Conservation (phyloP, 2,888 invertebrate species). For the Platycnemis pennipes region DNA sequence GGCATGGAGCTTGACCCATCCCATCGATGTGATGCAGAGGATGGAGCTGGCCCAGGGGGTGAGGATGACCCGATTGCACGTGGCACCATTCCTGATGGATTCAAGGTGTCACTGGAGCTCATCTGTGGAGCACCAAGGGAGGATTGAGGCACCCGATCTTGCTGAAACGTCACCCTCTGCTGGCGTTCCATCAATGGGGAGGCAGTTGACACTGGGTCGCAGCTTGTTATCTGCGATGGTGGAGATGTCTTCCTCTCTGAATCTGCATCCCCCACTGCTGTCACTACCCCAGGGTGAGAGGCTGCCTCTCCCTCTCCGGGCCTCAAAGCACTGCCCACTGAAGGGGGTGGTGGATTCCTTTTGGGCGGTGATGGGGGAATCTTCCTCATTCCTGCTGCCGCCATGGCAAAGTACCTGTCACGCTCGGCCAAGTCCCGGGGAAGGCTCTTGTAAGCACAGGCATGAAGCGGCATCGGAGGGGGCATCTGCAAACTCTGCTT, state of each 20-base stretch:
- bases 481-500: conserved; percentile 64
- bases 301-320: conserved; percentile 58
- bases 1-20: conserved; percentile 55
- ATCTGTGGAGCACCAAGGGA: not conserved
- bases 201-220: conserved; percentile 48
- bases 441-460: conserved; percentile 80
- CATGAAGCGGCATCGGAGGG: conserved; percentile 63
- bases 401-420: conserved; percentile 76
- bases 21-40: conserved; percentile 56
- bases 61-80: conserved; percentile 61
- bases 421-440: conserved; percentile 80
- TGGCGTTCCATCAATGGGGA: conserved; percentile 52
- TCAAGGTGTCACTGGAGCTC: conserved; percentile 42
- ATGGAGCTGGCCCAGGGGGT: conserved; percentile 76
- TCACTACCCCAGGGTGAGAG: conserved; percentile 68
- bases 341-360: conserved; percentile 80
- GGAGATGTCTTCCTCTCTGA: conserved; percentile 87
- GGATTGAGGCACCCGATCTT: not conserved
- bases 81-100: conserved; percentile 69
- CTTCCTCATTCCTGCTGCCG: conserved; percentile 85
- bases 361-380: conserved; percentile 91
- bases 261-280: conserved; percentile 90
- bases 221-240: conserved; percentile 74
- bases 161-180: conserved; percentile 55
- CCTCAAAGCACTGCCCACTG: conserved; percentile 79